These are phyloP conservation scores for Tachystola acroxantha DNA, from an alignment of 2,888 invertebrate genomes.

Conservation along the genomic window DNA sequence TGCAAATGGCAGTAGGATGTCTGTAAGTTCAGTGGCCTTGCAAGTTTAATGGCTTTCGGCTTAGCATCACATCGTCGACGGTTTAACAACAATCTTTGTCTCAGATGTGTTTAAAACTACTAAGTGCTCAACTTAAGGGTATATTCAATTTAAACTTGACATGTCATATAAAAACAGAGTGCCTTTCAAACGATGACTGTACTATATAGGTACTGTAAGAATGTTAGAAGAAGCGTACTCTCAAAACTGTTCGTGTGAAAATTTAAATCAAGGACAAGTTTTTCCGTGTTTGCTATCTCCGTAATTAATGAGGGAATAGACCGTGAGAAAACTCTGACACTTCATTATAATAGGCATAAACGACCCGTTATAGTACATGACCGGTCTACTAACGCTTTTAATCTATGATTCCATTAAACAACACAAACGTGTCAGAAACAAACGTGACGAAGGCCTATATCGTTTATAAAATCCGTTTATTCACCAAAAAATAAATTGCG, in stretches of 20 bases:
- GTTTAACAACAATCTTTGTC: neutral
- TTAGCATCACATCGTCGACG: neutral
- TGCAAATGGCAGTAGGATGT: too few relatives aligned
- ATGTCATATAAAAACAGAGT: too few relatives aligned
- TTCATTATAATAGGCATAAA: neutral
- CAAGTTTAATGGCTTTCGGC: neutral
- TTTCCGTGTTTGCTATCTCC: neutral
- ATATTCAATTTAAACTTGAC: too few relatives aligned
- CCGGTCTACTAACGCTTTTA: neutral
- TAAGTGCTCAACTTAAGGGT: neutral
- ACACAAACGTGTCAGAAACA: too few relatives aligned
- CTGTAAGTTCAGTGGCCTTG: neutral
- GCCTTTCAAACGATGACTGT: too few relatives aligned
- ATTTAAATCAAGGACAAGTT: conserved; percentile 1
- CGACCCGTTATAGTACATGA: neutral
- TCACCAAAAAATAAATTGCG: too few relatives aligned
- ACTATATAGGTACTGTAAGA: too few relatives aligned
- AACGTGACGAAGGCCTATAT: too few relatives aligned
- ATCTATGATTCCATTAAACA: neutral
- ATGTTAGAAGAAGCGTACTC: too few relatives aligned
- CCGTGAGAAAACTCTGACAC: neutral
- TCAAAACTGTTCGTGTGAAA: neutral
- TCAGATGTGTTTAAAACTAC: neutral
- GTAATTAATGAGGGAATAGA: neutral
- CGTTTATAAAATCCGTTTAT: too few relatives aligned